Evolutionary conservation across 2,797 vertebrate genomes (phyloP).

Genomic region (Rhabdomys pumilio): DNA sequence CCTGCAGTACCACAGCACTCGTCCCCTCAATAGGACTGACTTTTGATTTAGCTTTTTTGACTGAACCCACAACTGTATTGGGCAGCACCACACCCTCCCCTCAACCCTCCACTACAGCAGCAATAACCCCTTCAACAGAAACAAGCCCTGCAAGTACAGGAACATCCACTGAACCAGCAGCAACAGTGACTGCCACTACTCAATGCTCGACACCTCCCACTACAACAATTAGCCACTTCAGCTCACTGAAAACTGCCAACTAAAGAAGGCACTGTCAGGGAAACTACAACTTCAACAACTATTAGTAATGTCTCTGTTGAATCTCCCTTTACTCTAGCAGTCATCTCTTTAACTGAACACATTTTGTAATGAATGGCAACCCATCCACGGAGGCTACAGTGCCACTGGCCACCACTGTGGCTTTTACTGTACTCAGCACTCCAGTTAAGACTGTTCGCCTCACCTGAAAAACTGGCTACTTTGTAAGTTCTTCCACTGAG

Average conservation of each 20-base stretch:
- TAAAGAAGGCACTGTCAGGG: neutral
- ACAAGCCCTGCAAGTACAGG: neutral
- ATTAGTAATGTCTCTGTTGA: neutral
- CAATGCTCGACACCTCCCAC: neutral
- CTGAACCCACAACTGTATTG: neutral
- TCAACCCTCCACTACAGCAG: neutral
- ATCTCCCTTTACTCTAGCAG: neutral
- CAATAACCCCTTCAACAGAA: neutral
- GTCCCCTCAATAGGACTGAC: neutral
- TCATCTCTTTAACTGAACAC: neutral
- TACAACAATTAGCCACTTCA: neutral
- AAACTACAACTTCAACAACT: neutral
- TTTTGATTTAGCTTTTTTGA: too few species aligned
- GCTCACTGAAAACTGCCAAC: neutral
- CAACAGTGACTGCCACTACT: neutral
- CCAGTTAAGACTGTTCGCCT: neutral
- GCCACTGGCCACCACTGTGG: neutral
- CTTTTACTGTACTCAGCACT: neutral
- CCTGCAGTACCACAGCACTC: too few species aligned
- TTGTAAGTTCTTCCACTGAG: neutral
- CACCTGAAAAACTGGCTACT: neutral
- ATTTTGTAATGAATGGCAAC: neutral
- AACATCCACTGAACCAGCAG: accelerated
- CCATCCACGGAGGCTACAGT: neutral
- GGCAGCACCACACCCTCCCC: neutral